Conservation (phyloP, 2,113 vertebrate genomes). For the Craseonycteris thonglongyai region DNA sequence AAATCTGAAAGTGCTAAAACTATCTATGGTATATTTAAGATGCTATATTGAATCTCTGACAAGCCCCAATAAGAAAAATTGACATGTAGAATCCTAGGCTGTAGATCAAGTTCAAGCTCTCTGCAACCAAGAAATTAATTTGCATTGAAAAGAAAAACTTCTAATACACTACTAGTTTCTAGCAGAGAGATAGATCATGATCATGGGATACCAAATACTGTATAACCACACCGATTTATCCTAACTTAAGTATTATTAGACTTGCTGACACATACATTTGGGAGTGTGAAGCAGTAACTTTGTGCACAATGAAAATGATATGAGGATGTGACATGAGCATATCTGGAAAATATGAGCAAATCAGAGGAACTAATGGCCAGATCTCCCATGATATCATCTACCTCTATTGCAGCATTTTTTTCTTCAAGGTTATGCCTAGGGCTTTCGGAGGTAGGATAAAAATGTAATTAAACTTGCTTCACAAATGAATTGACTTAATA, state of each 20-base stretch:
- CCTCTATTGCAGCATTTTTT: background rate
- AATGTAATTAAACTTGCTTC: background rate
- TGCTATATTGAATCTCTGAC: background rate
- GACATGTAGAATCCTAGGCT: background rate
- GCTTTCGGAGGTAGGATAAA: background rate
- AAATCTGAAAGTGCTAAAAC: background rate
- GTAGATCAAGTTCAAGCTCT: background rate
- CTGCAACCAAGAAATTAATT: background rate
- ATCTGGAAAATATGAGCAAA: background rate
- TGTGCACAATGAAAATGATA: background rate
- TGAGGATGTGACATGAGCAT: background rate
- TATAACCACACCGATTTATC: background rate
- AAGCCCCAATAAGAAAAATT: background rate
- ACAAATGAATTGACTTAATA: background rate
- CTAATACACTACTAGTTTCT: background rate
- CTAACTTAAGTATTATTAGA: background rate
- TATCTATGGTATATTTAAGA: background rate
- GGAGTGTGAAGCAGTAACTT: background rate
- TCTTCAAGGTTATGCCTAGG: background rate
- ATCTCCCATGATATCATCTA: background rate
- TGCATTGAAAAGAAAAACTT: background rate
- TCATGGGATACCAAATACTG: background rate
- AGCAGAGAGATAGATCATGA: background rate
- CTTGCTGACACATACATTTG: background rate
- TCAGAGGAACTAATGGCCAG: background rate